Conservation (phyloP, 1,140 invertebrate species). For the Diprion similis region DNA sequence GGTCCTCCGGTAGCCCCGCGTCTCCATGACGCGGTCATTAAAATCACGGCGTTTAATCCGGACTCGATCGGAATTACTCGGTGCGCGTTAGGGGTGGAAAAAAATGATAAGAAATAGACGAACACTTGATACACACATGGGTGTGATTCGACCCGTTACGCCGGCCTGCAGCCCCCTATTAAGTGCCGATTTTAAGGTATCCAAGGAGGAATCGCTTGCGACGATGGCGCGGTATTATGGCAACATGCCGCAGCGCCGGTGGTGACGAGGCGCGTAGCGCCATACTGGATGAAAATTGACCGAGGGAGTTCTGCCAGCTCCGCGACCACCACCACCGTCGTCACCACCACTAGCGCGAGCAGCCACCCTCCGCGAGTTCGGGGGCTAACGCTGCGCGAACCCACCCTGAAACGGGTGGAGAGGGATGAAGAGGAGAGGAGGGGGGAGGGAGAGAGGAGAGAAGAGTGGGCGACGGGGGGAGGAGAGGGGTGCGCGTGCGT, state of each 20-base stretch:
- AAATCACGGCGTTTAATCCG: no score
- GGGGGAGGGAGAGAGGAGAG: conserved; percentile 27
- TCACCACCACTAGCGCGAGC: not conserved
- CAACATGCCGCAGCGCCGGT: conserved; percentile 33
- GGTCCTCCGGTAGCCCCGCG: no score
- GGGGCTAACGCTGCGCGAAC: not conserved
- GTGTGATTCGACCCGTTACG: no score
- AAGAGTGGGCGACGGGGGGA: not conserved
- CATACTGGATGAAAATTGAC: conserved; percentile 60
- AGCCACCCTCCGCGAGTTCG: not conserved
- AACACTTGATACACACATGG: no score
- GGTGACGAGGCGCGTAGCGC: conserved; percentile 54
- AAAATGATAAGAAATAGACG: no score
- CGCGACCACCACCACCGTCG: conserved; percentile 18
- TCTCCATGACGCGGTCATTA: no score
- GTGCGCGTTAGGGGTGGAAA: no score
- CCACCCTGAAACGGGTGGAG: not conserved
- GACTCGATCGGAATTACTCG: no score
- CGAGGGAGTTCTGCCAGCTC: conserved; percentile 50
- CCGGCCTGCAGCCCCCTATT: no score
- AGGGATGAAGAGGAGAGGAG: conserved; percentile 22
- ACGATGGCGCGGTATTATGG: conserved; percentile 13
- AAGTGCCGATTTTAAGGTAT: no score
- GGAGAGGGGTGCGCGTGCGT: conserved; percentile 9
- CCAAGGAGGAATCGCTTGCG: not conserved